Base-by-base conservation (phyloP, 2,113 vertebrate species). In the Ursus arctos region DNA sequence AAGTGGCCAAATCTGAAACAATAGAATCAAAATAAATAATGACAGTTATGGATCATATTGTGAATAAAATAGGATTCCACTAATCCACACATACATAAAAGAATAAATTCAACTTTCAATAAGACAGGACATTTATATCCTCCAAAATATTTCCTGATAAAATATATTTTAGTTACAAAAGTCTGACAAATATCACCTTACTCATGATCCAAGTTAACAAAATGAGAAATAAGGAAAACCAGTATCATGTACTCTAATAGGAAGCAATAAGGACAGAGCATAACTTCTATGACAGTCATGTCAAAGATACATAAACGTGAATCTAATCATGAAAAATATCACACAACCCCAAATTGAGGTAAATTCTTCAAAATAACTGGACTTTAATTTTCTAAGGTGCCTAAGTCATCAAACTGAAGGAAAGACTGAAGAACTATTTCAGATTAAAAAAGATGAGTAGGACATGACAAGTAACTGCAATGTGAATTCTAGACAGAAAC, bases 121-220 rank as follows among this genome's bases (percentile, higher is more conserved):
- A 61, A 92, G 53, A 95, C 26, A 90, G 40, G 28, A 69, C 90
- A 91, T 74, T 76, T 95, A 87, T 6, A 87, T 71, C 10, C 24
- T 63, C 61, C 77, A 43, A 88, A 57, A 28, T 67, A 88, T 43
- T 28, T 87, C 65, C 40, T 18, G 67, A 61, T 49, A 92, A 96
- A 92, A 95, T 85, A 90, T 36, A 86, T 72, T 84, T 76, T 96
- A 96, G 94, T 80, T 81, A 82, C 15, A 91, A 95, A 91, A 91
- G n/a, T 8, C 86, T 71, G 28, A 28, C 43, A 95, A 87, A 77
- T 24, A 81, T 81, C 53, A 96, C 18, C 47, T 80, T 81, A 72
- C 49, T 93, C 71, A 33, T 51, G 59, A 85, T 59, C 24, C n/a
- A 89, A 95, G 31, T 81, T 69, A 92, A 82, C 24, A 74, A 36